These are phyloP conservation scores for Hippocampus guttulatus DNA, from an alignment of 2,113 vertebrate species.

Conservation along the genomic window DNA sequence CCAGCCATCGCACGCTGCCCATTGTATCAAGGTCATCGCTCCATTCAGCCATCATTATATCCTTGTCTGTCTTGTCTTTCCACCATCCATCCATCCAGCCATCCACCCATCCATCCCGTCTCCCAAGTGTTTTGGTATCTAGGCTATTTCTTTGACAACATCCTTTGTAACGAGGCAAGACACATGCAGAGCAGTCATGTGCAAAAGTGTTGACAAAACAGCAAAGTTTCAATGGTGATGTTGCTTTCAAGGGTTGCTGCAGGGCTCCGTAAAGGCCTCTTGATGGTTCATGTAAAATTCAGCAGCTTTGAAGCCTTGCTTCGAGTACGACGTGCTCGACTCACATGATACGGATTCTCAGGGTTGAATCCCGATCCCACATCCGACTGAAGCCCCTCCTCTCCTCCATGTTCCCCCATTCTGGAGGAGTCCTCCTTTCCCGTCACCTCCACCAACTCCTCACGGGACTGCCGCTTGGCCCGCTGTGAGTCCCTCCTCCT, in stretches of 20 bases:
- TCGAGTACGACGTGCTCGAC: conserved; percentile 46
- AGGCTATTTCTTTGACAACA: neutral
- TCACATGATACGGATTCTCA: conserved; percentile 90
- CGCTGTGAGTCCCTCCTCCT: conserved; percentile 71
- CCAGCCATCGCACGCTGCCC: too few relatives aligned
- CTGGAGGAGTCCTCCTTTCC: conserved; percentile 52
- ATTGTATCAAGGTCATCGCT: neutral
- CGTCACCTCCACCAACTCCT: conserved; percentile 61
- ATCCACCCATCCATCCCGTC: neutral
- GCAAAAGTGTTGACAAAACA: conserved; percentile 47
- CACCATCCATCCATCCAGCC: neutral
- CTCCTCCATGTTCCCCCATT: conserved; percentile 23
- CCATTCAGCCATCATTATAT: neutral
- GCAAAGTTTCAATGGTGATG: conserved; percentile 29
- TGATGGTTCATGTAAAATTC: conserved; percentile 41
- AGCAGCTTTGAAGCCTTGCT: conserved; percentile 28
- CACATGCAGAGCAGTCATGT: conserved; percentile 33
- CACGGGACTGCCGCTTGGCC: conserved; percentile 70
- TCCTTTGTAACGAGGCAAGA: conserved; percentile 19
- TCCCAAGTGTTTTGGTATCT: neutral
- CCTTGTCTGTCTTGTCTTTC: too few relatives aligned
- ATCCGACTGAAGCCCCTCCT: conserved; percentile 52
- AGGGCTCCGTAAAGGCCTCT: conserved; percentile 25
- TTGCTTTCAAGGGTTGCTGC: conserved; percentile 42
- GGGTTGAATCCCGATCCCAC: conserved; percentile 76